phyloP scores from a whole-genome alignment of 2,797 vertebrate genomes.

The Melanotaenia trifasciata region DNA sequence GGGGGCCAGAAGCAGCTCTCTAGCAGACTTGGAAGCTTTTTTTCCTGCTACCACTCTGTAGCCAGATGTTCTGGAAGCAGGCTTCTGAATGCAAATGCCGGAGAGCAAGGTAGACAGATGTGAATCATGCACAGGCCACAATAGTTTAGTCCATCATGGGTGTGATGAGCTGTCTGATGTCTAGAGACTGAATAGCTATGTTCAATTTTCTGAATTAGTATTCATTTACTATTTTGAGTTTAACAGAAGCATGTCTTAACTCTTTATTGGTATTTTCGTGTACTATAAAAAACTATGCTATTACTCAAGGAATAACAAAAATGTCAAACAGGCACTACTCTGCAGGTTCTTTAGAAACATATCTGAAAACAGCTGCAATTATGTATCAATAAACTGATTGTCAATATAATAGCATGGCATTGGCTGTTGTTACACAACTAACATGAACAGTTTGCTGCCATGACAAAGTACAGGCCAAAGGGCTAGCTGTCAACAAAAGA shows the following conservation, averaged over 20 bases:
- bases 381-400: neutral
- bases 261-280: neutral
- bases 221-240: slow-evolving; percentile 14
- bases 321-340: neutral
- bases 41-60: slow-evolving; percentile 37
- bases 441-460: slow-evolving; percentile 82
- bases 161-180: slow-evolving; percentile 18
- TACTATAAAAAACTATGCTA: neutral
- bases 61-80: slow-evolving; percentile 69
- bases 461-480: slow-evolving; percentile 89
- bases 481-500: slow-evolving; percentile 84
- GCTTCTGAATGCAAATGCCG: slow-evolving; percentile 46
- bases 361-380: neutral
- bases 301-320: slow-evolving; percentile 8
- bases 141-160: slow-evolving; percentile 42
- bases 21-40: slow-evolving; percentile 34
- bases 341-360: slow-evolving; percentile 6
- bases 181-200: slow-evolving; percentile 19
- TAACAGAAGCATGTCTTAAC: slow-evolving; percentile 2
- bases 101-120: slow-evolving; percentile 50
- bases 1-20: slow-evolving; percentile 55
- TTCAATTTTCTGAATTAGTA: slow-evolving; percentile 15
- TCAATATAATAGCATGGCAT: slow-evolving; percentile 26
- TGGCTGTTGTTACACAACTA: slow-evolving; percentile 32
- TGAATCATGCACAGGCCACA: slow-evolving; percentile 55